Percentiles rank a stretch among this genome's conserved stretches.
These are phyloP conservation scores for Ctenodactylus gundi DNA, from an alignment of 2,113 vertebrate genomes.

Conservation along the genomic window DNA sequence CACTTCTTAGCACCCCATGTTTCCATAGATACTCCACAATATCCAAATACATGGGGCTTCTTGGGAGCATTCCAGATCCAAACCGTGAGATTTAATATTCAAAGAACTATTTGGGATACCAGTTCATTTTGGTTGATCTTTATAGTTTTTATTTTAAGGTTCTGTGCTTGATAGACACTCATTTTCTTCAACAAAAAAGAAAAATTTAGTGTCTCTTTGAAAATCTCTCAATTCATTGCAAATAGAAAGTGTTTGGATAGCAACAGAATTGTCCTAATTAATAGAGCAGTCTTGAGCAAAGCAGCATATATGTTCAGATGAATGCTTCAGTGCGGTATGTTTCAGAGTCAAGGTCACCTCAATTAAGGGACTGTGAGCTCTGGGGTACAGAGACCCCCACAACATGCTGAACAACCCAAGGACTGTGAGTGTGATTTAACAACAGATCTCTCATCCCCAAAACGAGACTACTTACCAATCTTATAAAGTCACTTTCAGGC, in stretches of 20 bases:
- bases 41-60: too few species aligned
- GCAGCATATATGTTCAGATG: neutral
- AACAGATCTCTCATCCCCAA: too few species aligned
- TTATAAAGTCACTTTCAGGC: too few species aligned
- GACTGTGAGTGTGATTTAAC: too few species aligned
- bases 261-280: neutral
- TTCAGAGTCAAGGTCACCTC: neutral
- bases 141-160: neutral
- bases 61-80: too few species aligned
- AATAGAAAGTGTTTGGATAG: neutral
- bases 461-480: neutral
- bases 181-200: neutral
- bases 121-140: neutral
- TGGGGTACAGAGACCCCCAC: neutral
- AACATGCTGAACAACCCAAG: neutral
- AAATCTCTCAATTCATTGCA: neutral
- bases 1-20: too few species aligned
- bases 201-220: neutral
- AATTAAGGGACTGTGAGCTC: neutral
- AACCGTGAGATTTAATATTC: too few species aligned
- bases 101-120: too few species aligned
- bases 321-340: neutral
- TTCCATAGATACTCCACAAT: too few species aligned
- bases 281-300: neutral
- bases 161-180: constrained; percentile 3